These are phyloP conservation scores for Synanthedon vespiformis DNA, from an alignment of 2,888 invertebrate species.

Conservation along the genomic window DNA sequence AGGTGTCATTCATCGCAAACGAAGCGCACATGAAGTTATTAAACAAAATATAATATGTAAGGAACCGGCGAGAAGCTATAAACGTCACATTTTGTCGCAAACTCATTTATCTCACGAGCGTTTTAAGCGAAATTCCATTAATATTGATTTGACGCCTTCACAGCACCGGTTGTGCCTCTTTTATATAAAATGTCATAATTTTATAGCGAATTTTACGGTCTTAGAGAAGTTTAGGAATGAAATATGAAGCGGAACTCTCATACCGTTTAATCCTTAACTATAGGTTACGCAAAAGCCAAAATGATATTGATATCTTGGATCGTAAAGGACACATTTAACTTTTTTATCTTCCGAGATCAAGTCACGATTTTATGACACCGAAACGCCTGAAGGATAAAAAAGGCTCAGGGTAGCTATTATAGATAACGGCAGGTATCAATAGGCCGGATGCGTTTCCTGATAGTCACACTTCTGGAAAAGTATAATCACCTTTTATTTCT, in stretches of 20 bases:
- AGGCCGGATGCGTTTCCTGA: no score
- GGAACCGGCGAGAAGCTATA: background rate
- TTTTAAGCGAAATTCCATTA: conserved; percentile 9
- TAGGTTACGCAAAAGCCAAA: background rate
- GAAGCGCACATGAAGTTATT: no score
- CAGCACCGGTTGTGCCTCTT: background rate
- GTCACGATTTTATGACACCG: background rate
- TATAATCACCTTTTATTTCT: no score
- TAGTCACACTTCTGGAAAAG: no score
- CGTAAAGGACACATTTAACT: background rate
- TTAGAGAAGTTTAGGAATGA: no score
- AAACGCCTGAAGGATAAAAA: background rate
- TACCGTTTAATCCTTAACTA: background rate
- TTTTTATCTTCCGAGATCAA: background rate
- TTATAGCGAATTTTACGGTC: background rate
- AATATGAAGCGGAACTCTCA: no score
- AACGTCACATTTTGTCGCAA: conserved; percentile 4
- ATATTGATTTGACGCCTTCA: conserved; percentile 8
- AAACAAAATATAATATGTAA: no score
- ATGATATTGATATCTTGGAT: background rate
- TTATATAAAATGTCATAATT: conserved; percentile 1
- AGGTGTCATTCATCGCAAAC: no score
- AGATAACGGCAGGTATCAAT: no score
- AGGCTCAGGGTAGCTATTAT: no score
- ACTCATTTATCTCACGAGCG: conserved; percentile 5